phyloP scores from a whole-genome alignment of 1,140 invertebrate genomes.

The Formica selysi region DNA sequence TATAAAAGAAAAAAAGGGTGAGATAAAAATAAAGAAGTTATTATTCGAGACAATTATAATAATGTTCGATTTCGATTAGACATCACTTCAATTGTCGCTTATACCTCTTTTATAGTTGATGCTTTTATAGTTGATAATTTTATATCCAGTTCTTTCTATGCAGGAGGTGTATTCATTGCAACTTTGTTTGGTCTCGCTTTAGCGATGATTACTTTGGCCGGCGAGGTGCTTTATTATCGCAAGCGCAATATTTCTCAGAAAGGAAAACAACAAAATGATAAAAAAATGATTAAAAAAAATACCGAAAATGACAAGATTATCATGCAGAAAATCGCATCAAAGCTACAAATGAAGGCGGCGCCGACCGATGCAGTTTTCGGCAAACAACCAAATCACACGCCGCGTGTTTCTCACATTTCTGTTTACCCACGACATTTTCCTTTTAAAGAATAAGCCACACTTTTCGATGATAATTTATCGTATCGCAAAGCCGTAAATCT shows the following conservation, averaged over 20 bases:
- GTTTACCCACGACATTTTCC: constrained; percentile 86
- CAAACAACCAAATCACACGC: constrained; percentile 74
- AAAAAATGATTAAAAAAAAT: constrained; percentile 70
- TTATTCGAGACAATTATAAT: background rate
- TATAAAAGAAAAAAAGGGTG: too few species aligned
- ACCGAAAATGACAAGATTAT: constrained; percentile 77
- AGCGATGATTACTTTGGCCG: constrained; percentile 93
- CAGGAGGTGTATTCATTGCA: constrained; percentile 95
- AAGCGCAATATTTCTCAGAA: constrained; percentile 88
- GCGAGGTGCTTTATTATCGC: constrained; percentile 92
- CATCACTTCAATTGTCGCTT: background rate
- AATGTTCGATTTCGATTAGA: background rate
- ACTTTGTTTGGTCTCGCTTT: constrained; percentile 93
- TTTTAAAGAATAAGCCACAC: constrained; percentile 80
- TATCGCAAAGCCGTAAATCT: background rate
- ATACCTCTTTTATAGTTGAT: background rate
- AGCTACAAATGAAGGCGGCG: constrained; percentile 85
- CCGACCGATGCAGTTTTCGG: constrained; percentile 79
- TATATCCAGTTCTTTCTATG: constrained; percentile 41
- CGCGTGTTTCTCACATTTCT: constrained; percentile 86
- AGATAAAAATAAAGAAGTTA: background rate
- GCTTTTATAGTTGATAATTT: background rate
- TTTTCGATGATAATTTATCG: background rate
- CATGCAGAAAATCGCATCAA: constrained; percentile 79
- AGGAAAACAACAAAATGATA: constrained; percentile 81